These are phyloP conservation scores for Phymorhynchus buccinoides DNA, from an alignment of 1,140 invertebrate genomes.

Conservation along the genomic window DNA sequence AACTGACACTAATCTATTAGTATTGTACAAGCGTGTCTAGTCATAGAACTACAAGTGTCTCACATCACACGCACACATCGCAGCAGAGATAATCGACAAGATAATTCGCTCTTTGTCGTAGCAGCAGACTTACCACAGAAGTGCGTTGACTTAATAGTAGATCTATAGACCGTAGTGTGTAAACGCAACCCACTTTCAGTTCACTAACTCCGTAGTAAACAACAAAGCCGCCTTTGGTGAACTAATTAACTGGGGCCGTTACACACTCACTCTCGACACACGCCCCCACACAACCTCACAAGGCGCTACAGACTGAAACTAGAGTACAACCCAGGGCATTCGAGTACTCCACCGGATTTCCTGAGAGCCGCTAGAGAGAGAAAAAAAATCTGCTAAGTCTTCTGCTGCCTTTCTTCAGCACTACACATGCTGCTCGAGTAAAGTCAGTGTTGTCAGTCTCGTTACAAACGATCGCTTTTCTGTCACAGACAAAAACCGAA, in stretches of 20 bases:
- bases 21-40: too few species aligned
- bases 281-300: not conserved
- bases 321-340: not conserved
- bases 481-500: not conserved
- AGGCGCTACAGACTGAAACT: slow-evolving; percentile 4
- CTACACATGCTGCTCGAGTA: too few species aligned
- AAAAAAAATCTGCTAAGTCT: not conserved
- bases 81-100: not conserved
- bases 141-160: not conserved
- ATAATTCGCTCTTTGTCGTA: slow-evolving; percentile 1
- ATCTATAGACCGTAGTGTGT: not conserved
- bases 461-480: not conserved
- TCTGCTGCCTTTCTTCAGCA: not conserved
- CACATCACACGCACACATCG: not conserved
- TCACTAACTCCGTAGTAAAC: too few species aligned
- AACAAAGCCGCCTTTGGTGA: too few species aligned
- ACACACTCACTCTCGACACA: not conserved
- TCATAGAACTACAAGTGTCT: too few species aligned
- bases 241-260: too few species aligned
- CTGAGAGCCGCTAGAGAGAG: not conserved
- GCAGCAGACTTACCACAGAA: not conserved
- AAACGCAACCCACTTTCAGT: too few species aligned
- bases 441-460: not conserved
- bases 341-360: not conserved
- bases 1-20: too few species aligned